A percentile compares a stretch with the other conserved stretches of the same genome.
These are phyloP conservation scores for Nasonia longicornis DNA, from an alignment of 1,140 invertebrate genomes.

Conservation along the genomic window DNA sequence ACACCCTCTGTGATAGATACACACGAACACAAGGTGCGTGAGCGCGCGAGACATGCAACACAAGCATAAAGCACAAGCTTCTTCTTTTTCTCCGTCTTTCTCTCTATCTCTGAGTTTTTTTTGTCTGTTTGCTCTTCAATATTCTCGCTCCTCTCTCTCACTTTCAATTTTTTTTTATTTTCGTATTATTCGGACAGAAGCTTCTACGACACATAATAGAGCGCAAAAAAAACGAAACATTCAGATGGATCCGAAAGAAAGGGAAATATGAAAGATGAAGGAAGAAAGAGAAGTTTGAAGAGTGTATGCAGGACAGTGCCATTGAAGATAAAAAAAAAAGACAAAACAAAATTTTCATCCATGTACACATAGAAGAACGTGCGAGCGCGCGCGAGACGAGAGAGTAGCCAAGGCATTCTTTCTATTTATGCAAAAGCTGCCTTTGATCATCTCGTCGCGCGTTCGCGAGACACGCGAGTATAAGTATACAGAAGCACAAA, in stretches of 20 bases:
- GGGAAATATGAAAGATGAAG: conserved; percentile 32
- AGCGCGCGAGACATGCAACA: conserved; percentile 66
- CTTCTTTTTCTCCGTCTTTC: conserved; percentile 39
- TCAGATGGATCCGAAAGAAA: neutral
- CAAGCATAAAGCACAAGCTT: conserved; percentile 66
- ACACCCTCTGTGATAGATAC: conserved; percentile 67
- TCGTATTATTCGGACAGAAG: neutral
- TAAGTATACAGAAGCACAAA: neutral
- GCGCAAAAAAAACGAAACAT: neutral
- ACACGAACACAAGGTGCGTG: conserved; percentile 44
- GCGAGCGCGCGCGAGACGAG: neutral
- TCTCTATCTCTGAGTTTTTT: neutral
- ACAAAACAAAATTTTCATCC: neutral
- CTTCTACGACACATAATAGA: neutral
- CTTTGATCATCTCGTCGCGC: neutral
- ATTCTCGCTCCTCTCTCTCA: neutral
- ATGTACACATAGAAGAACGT: neutral
- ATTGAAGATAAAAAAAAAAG: neutral
- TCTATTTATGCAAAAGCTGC: neutral
- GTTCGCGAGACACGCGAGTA: neutral
- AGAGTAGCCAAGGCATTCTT: neutral
- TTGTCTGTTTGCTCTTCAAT: neutral
- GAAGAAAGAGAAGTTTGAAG: conserved; percentile 28
- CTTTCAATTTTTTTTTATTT: neutral
- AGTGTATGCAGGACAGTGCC: conserved; percentile 19